phyloP scores from a whole-genome alignment of 2,797 vertebrate genomes.

The Cichlasoma orientale region DNA sequence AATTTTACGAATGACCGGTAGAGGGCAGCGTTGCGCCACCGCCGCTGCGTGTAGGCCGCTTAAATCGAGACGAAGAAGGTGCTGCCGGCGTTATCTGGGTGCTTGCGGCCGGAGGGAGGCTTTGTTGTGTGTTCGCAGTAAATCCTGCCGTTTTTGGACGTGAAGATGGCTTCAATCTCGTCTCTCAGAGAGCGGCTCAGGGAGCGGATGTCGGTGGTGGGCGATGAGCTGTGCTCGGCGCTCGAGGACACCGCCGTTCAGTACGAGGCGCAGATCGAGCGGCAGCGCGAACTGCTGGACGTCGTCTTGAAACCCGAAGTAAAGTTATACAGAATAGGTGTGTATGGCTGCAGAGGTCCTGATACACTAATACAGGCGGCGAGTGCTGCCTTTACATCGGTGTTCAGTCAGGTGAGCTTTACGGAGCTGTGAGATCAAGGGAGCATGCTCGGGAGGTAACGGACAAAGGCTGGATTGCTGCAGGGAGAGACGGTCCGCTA shows the following conservation, averaged over 20 bases:
- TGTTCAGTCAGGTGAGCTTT: neutral
- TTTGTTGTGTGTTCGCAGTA: neutral
- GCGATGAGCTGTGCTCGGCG: neutral
- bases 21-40: neutral
- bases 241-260: neutral
- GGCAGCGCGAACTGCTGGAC: neutral
- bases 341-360: neutral
- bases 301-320: neutral
- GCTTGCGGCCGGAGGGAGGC: no score
- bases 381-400: neutral
- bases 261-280: constrained; percentile 4
- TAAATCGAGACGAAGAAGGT: neutral
- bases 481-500: neutral
- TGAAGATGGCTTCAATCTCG: neutral
- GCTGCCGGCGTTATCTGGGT: neutral
- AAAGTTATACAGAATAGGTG: neutral
- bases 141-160: neutral
- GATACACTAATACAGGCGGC: neutral
- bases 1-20: neutral
- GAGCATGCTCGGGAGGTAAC: neutral
- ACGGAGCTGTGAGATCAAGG: no score
- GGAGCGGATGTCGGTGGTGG: neutral
- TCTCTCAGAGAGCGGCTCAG: neutral
- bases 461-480: neutral
- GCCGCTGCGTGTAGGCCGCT: neutral